A percentile compares a stretch with the other conserved stretches of the same genome.
Evolutionary conservation across 2,797 vertebrate species (phyloP).

Genomic region (Fratercula arctica): DNA sequence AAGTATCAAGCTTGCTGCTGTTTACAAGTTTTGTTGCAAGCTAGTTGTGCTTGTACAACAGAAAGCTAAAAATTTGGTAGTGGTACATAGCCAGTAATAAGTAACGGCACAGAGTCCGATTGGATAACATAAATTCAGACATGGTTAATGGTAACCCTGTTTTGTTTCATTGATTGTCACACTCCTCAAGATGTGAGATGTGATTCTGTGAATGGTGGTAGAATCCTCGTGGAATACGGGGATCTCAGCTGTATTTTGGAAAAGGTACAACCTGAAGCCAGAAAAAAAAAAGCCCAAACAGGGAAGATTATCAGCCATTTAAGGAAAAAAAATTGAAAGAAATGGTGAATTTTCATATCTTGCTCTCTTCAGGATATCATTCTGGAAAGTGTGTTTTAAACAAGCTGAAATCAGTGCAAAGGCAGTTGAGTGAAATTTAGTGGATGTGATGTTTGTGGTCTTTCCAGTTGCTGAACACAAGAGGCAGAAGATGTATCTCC

Average conservation of each 20-base stretch:
- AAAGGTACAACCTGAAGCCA: background rate
- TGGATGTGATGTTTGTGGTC: background rate
- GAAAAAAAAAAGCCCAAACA: background rate
- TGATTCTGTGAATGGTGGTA: background rate
- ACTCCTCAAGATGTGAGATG: background rate
- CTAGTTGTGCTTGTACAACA: background rate
- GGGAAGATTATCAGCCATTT: background rate
- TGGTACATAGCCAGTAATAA: background rate
- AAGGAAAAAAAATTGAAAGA: background rate
- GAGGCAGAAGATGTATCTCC: background rate
- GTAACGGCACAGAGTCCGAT: background rate
- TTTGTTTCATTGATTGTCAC: background rate
- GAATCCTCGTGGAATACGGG: background rate
- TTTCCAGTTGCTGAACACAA: background rate
- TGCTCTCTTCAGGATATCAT: background rate
- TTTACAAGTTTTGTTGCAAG: background rate
- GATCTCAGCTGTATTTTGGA: background rate
- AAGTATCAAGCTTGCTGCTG: background rate
- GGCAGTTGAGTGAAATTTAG: background rate
- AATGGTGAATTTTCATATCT: background rate
- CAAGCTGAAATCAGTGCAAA: background rate
- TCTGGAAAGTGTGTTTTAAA: background rate
- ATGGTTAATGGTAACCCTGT: background rate
- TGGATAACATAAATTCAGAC: background rate
- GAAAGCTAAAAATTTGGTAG: background rate